phyloP scores from a whole-genome alignment of 1,140 invertebrate genomes.

The Drosophila sechellia region DNA sequence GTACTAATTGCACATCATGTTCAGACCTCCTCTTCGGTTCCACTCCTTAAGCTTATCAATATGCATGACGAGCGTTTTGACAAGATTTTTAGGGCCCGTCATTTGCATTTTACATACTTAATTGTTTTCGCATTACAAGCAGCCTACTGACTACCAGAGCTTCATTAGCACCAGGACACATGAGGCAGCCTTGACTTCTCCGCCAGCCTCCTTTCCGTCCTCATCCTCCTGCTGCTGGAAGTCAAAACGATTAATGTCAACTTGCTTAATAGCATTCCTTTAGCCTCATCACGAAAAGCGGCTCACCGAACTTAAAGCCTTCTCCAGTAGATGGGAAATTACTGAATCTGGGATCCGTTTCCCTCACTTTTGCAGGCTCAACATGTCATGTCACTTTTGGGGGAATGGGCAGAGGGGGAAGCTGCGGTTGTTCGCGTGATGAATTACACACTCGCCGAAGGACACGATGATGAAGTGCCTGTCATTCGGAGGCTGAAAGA shows the following conservation, averaged over 20 bases:
- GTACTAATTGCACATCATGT: slow-evolving; percentile 28
- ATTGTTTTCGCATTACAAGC: slow-evolving; percentile 75
- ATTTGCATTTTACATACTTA: slow-evolving; percentile 80
- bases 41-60: slow-evolving; percentile 47
- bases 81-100: slow-evolving; percentile 51
- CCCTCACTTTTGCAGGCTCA: slow-evolving; percentile 60
- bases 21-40: not conserved
- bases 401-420: slow-evolving; percentile 9
- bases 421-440: slow-evolving; percentile 81
- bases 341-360: not conserved
- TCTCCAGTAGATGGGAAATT: slow-evolving; percentile 2
- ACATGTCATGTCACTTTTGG: slow-evolving; percentile 71
- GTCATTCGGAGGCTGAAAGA: slow-evolving; percentile 80
- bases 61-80: slow-evolving; percentile 57
- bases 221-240: slow-evolving; percentile 18
- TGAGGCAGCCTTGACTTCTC: slow-evolving; percentile 6
- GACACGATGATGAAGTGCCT: slow-evolving; percentile 82
- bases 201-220: too few relatives aligned
- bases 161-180: slow-evolving; percentile 51
- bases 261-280: slow-evolving; percentile 80
- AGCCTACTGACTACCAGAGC: slow-evolving; percentile 32
- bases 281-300: slow-evolving; percentile 53
- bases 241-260: slow-evolving; percentile 82
- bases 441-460: slow-evolving; percentile 82
- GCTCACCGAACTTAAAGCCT: slow-evolving; percentile 66